Base-by-base conservation (phyloP, 2,888 invertebrate species). In the Brachylomia viminalis region DNA sequence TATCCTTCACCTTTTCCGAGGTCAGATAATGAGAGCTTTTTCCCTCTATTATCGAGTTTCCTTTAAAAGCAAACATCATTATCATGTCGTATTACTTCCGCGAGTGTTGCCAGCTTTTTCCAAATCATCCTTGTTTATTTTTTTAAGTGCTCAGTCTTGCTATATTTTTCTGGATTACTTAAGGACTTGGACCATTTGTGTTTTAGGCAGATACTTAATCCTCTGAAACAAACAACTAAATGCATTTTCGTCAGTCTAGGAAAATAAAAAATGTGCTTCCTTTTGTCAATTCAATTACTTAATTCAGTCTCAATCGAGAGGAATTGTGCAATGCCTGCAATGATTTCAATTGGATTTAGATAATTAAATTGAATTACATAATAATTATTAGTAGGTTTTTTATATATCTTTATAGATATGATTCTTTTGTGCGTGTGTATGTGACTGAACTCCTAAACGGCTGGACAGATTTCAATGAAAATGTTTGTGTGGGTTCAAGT, bases 1-100 rank as follows among this genome's bases (percentile, higher is more conserved):
- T 65, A 58, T 83, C 17, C 23, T 65, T 56, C 70, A 59, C 49
- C 61, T 58, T 66, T 79, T 38, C 23, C 30, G 54, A 64, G 71
- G 67, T 83, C 49, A 68, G 58, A 58, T 79, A 47, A 52, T 47
- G 56, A 38, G 75, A 47, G n/a, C 20, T 69, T 65, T 66, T 82
- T 61, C 15, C 13, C 75, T 17, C 38, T 47, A 59, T 82, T 72
- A 84, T 84, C 49, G 65, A 84, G 58, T 84, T 84, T 62, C 80
- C 68, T 79, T 62, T 75, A 20, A 72, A 79, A 75, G 80, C 65
- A 75, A 79, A 84, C 69, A 79, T 75, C 58, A 72, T 84, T 82
- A 82, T 72, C 72, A 72, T 62, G 52, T 65, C 42, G 65, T 38
- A 59, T 62, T 61, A 79, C 72, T 56, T 56, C 64, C 72, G 33